A percentile compares a stretch with the other conserved stretches of the same genome.
phyloP scores from a whole-genome alignment of 2,888 invertebrate genomes.

The Gymnocheta viridis region DNA sequence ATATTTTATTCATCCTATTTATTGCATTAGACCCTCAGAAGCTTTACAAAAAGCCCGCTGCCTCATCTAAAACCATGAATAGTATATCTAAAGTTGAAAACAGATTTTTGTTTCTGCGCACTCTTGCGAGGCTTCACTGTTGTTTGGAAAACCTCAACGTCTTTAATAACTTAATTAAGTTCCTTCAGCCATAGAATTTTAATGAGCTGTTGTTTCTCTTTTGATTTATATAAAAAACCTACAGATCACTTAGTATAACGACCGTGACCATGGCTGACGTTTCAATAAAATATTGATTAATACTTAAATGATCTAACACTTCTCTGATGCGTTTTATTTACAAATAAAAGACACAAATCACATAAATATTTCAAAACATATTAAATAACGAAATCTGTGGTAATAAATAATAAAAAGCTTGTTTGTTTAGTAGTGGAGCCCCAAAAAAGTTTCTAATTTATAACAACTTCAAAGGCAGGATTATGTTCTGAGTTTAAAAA shows the following conservation, averaged over 20 bases:
- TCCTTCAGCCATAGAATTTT: constrained; percentile 42
- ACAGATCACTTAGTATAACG: background rate
- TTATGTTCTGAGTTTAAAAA: too few species aligned
- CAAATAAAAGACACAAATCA: constrained; percentile 8
- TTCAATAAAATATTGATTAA: constrained; percentile 15
- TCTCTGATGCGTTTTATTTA: background rate
- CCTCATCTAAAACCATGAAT: too few species aligned
- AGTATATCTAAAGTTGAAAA: too few species aligned
- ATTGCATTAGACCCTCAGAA: too few species aligned
- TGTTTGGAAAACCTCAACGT: background rate
- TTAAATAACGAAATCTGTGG: too few species aligned
- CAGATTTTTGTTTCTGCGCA: background rate
- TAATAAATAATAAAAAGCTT: too few species aligned
- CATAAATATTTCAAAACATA: background rate
- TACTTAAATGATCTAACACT: constrained; percentile 4
- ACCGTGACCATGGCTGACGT: background rate
- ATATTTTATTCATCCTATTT: too few species aligned
- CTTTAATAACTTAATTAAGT: constrained; percentile 65
- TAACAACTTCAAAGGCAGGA: too few species aligned
- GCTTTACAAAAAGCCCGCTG: too few species aligned
- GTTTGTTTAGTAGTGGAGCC: too few species aligned
- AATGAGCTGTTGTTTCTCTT: constrained; percentile 38
- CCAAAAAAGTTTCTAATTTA: too few species aligned
- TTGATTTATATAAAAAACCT: constrained; percentile 11
- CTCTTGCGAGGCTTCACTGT: background rate